Percentiles rank a stretch among this genome's conserved stretches.
phyloP scores from a whole-genome alignment of 2,888 invertebrate species.

The Mellilla xanthometata region DNA sequence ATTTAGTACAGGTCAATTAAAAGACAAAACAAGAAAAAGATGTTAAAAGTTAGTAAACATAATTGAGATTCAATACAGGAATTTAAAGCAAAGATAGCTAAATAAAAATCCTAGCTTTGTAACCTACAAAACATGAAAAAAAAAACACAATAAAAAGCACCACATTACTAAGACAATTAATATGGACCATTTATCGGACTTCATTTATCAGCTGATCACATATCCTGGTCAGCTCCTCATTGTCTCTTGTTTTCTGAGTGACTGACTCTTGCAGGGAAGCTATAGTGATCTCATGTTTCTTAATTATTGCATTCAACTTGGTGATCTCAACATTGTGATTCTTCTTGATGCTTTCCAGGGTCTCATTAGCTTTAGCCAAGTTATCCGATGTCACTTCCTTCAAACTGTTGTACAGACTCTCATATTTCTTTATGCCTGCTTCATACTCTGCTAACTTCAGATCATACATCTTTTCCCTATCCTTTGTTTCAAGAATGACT shows the following conservation, averaged over 20 bases:
- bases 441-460: constrained; percentile 87
- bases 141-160: constrained; percentile 31
- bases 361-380: constrained; percentile 88
- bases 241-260: constrained; percentile 94
- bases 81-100: constrained; percentile 18
- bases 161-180: constrained; percentile 21
- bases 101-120: constrained; percentile 4
- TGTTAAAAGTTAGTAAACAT: constrained; percentile 11
- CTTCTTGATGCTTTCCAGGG: constrained; percentile 88
- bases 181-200: constrained; percentile 50
- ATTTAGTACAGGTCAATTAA: constrained; percentile 6
- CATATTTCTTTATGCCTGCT: constrained; percentile 87
- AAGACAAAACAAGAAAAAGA: not conserved
- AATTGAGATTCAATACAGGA: constrained; percentile 33
- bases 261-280: constrained; percentile 91
- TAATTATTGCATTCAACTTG: constrained; percentile 91
- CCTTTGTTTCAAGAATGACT: constrained; percentile 75
- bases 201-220: constrained; percentile 94
- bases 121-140: constrained; percentile 18
- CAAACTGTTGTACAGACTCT: constrained; percentile 91
- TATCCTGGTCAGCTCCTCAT: constrained; percentile 93
- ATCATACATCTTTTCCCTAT: constrained; percentile 86
- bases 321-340: constrained; percentile 90
- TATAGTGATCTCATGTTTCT: constrained; percentile 93
- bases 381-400: constrained; percentile 93